Evolutionary conservation across 2,797 vertebrate genomes (phyloP).

Genomic region (Anas georgica): DNA sequence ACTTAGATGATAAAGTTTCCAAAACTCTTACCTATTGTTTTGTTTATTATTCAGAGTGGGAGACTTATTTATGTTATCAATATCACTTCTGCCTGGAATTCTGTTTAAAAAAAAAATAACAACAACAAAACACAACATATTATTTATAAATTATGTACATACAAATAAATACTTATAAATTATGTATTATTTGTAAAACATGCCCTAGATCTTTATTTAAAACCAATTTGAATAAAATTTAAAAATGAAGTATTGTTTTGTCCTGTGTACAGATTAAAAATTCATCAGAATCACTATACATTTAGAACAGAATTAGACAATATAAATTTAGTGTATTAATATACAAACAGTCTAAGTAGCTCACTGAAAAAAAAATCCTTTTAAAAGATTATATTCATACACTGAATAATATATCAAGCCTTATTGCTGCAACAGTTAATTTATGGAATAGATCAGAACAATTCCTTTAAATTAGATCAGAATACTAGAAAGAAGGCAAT

Average conservation of each 20-base stretch:
- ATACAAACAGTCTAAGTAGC: neutral
- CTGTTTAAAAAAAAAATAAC: constrained; percentile 53
- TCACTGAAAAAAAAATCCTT: neutral
- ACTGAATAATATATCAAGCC: neutral
- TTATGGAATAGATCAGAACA: neutral
- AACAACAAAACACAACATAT: neutral
- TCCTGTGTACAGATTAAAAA: neutral
- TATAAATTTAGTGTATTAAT: neutral
- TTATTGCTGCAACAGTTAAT: neutral
- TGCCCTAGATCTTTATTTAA: neutral
- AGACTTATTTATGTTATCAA: constrained; percentile 61
- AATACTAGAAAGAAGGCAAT: neutral
- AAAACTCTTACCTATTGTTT: constrained; percentile 68
- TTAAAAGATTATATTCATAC: neutral
- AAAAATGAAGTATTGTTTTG: neutral
- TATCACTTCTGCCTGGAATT: constrained; percentile 69
- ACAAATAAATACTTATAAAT: too few species aligned
- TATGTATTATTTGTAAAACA: neutral
- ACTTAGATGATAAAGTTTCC: neutral
- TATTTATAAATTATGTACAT: too few species aligned
- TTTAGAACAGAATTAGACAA: neutral
- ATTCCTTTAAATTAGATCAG: neutral
- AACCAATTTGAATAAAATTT: neutral
- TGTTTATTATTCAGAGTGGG: constrained; percentile 60
- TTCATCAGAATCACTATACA: neutral